Evolutionary conservation across 2,888 invertebrate genomes (phyloP), one percentile per base, ranked within the genome.

Genomic region (Tenthredo mesomela): DNA sequence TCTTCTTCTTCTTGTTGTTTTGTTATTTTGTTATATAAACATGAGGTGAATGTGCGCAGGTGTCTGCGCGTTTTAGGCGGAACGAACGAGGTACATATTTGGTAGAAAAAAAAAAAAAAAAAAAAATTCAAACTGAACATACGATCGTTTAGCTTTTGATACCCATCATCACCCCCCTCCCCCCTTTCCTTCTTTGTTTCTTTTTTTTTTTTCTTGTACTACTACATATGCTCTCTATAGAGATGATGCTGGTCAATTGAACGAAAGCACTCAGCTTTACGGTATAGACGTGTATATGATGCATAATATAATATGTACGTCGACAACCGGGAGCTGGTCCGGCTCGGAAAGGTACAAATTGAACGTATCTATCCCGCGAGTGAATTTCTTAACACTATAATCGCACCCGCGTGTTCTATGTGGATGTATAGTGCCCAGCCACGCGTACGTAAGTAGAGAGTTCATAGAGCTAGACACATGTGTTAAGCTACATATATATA

Each of bases 1-100:
- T n/a, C n/a, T n/a, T n/a, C n/a, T n/a, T 43, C 15, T 73, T 73
- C 6, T 67, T 4, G 7, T 18, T 33, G 21, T 33, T 33, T 67
- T 67, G 21, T 33, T 67, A 33, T 73, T 73, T 43, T 43, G 10
- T 73, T 21, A 73, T 43, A 73, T 73, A 73, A 73, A 73, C 43
- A 73, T 29, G 73, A 40, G 50, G 50, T 29, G 50, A 61, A 61
- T 50, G 15, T 33, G 29, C 29, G 29, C 29, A 37, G 50, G 50
- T 50, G 77, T 54, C 25, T 54, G 77, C 9, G n/a, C 54, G 50
- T 50, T 77, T 54, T 77, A 77, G 77, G 77, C 77, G 77, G 33
- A 77, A 77, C 77, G 50, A 77, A 77, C 33, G 54, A 50, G n/a
- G 54, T 50, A 54, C 77, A 54, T 77, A 77, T 77, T 77, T n/a